Conservation (phyloP, 2,113 vertebrate genomes). For the Chionodraco myersi region DNA sequence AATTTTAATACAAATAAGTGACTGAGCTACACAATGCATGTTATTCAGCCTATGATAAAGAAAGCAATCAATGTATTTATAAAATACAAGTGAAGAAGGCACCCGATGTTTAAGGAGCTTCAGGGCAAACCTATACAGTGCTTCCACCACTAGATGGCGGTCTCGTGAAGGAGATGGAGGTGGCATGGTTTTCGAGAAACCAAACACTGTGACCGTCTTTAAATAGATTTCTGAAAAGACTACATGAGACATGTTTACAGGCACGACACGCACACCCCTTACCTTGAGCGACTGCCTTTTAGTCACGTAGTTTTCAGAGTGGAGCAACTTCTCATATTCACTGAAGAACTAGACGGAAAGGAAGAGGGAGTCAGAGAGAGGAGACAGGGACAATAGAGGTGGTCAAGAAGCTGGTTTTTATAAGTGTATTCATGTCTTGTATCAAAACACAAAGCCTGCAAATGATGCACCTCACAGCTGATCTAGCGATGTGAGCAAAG, state of each 20-base stretch:
- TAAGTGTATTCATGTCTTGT: slow-evolving; percentile 20
- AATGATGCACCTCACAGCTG: no score
- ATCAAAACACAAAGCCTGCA: slow-evolving; percentile 30
- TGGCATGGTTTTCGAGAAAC: slow-evolving; percentile 43
- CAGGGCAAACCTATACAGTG: background rate
- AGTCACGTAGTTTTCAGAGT: slow-evolving; percentile 98
- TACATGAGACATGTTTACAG: slow-evolving; percentile 52
- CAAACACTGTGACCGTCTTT: slow-evolving; percentile 45
- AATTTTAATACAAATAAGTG: background rate
- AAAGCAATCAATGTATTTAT: background rate
- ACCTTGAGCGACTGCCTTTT: slow-evolving; percentile 99
- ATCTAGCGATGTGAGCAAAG: no score
- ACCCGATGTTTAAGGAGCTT: background rate
- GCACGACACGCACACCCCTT: slow-evolving; percentile 36
- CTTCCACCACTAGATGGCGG: slow-evolving; percentile 62
- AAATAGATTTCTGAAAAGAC: slow-evolving; percentile 45
- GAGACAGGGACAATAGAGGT: background rate
- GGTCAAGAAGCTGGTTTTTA: slow-evolving; percentile 7
- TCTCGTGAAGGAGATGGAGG: background rate
- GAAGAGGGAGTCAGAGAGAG: slow-evolving; percentile 3
- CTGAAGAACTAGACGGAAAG: slow-evolving; percentile 90
- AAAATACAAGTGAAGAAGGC: background rate
- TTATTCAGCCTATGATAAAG: no score
- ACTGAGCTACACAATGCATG: no score
- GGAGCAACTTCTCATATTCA: slow-evolving; percentile 97